phyloP scores from a whole-genome alignment of 2,888 invertebrate genomes.

The Nezara viridula region DNA sequence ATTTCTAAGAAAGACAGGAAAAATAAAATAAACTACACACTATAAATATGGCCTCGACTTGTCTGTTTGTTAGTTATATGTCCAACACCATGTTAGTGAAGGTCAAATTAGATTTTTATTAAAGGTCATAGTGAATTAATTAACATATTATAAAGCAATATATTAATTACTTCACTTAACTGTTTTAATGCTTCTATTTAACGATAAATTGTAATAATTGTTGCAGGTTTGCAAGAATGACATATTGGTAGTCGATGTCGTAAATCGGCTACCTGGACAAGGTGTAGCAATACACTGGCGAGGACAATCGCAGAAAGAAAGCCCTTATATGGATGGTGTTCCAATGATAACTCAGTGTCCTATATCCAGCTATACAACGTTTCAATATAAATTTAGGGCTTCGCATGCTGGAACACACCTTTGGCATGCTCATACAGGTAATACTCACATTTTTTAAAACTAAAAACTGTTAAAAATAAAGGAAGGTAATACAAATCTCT shows the following conservation, averaged over 20 bases:
- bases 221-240: constrained; percentile 77
- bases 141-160: too few relatives aligned
- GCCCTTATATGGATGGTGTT: constrained; percentile 71
- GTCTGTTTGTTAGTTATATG: too few relatives aligned
- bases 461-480: constrained; percentile 32
- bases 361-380: constrained; percentile 69
- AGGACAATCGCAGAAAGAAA: constrained; percentile 69
- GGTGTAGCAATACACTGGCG: constrained; percentile 73
- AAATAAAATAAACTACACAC: too few relatives aligned
- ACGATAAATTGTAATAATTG: not conserved
- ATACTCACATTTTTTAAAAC: not conserved
- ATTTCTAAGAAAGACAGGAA: too few relatives aligned
- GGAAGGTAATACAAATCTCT: too few relatives aligned
- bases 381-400: constrained; percentile 70
- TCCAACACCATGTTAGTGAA: too few relatives aligned
- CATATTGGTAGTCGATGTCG: constrained; percentile 70
- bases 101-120: too few relatives aligned
- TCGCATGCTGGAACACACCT: constrained; percentile 69
- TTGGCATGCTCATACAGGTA: constrained; percentile 69
- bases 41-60: too few relatives aligned
- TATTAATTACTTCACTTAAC: too few relatives aligned
- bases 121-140: too few relatives aligned
- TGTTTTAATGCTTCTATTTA: not conserved
- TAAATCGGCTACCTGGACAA: constrained; percentile 70
- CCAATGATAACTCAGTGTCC: constrained; percentile 70